Evolutionary conservation across 1,140 invertebrate species (phyloP), one percentile per base, ranked within the genome.

Genomic region (Achroia grisella): DNA sequence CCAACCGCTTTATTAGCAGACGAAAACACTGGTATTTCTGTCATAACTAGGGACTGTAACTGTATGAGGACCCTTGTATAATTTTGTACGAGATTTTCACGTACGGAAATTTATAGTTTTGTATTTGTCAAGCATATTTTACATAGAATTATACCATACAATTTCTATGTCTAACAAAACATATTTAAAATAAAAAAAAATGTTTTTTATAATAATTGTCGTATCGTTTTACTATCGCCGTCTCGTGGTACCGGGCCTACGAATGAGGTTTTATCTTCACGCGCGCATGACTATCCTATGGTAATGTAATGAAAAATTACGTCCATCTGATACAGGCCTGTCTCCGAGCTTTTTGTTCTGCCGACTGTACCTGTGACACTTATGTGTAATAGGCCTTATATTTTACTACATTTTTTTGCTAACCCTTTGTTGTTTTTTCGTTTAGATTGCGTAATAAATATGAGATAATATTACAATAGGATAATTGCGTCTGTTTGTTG

Each of bases 231-330:
- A 12, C 36, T 56, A 30, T 57, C 61, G 59, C 39, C 4, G 10
- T 30, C 10, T 12, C 71, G 6, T 68, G 64, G 76, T 80, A 77
- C 56, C 34, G 52, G 69, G 42, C 40, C 41, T 39, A 50, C 41
- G 49, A 55, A 23, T 43, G 34, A 45, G 41, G 57, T 62, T 69
- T 82, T 83, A 79, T 83, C 74, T 78, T 79, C 69, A 78, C 72
- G 65, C 74, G 63, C 63, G 65, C 75, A 61, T 65, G 73, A 65
- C 71, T 70, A 70, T 73, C 68, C 67, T 62, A 66, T 71, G 70
- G 64, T 81, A 83, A 83, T 83, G 76, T 78, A 77, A 83, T 80
- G 79, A 81, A 83, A 83, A 83, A 83, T 83, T 83, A 81, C 75
- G 58, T 56, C 47, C 72, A 75, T 73, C 79, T 77, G 79, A 77